Percentiles rank a stretch among this genome's conserved stretches.
phyloP scores from a whole-genome alignment of 1,140 invertebrate species.

The Cotesia glomerata region DNA sequence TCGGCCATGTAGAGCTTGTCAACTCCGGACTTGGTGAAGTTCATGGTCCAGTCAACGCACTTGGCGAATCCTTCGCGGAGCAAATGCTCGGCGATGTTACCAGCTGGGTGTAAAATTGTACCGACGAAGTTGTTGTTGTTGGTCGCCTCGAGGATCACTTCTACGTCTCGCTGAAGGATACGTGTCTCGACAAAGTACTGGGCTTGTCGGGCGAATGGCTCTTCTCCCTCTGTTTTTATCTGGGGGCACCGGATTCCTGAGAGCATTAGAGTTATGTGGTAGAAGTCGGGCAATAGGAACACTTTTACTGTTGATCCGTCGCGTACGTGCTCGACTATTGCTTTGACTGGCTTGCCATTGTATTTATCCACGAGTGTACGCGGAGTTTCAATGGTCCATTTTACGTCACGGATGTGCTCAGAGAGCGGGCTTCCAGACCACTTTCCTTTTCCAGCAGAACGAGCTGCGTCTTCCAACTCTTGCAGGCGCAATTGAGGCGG shows the following conservation, averaged over 20 bases:
- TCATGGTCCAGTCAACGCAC: conserved; percentile 98
- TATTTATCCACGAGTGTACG: conserved; percentile 82
- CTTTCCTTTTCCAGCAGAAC: conserved; percentile 84
- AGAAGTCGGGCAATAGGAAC: conserved; percentile 86
- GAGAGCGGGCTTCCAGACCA: conserved; percentile 68
- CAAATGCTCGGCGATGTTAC: conserved; percentile 94
- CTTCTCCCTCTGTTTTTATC: conserved; percentile 66
- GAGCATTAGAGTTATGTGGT: conserved; percentile 91
- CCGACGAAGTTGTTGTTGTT: conserved; percentile 95
- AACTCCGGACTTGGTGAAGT: conserved; percentile 80
- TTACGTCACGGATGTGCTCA: conserved; percentile 83
- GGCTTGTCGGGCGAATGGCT: conserved; percentile 80
- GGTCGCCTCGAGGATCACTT: conserved; percentile 89
- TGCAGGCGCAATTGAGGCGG: conserved; percentile 74
- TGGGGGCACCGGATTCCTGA: conserved; percentile 89
- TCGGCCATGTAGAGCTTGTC: conserved; percentile 81
- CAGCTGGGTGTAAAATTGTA: conserved; percentile 88
- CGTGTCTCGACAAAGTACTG: conserved; percentile 90
- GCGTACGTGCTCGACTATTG: conserved; percentile 93
- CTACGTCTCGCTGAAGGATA: conserved; percentile 91
- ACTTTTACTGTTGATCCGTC: conserved; percentile 94
- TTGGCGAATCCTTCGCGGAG: conserved; percentile 91
- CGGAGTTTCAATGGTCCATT: conserved; percentile 86
- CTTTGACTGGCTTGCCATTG: conserved; percentile 79
- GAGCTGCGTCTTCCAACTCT: conserved; percentile 91